phyloP scores from a whole-genome alignment of 2,113 vertebrate genomes.

The Anhinga anhinga region DNA sequence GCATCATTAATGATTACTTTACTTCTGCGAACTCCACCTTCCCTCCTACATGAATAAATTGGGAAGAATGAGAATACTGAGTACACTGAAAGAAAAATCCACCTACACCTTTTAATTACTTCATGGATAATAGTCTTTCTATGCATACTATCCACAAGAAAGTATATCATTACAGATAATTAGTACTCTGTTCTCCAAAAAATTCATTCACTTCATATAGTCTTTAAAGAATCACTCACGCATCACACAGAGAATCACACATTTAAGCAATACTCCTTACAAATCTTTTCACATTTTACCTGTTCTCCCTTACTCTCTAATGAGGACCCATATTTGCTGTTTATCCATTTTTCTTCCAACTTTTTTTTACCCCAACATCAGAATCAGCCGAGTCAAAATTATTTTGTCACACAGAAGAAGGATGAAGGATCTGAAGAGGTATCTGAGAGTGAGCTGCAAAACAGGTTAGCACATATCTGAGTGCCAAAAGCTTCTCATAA shows the following conservation, averaged over 20 bases:
- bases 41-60: not conserved
- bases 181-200: not conserved
- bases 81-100: not conserved
- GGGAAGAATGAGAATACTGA: not conserved
- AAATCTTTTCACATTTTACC: not conserved
- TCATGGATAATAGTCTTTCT: not conserved
- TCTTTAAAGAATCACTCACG: not conserved
- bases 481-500: not conserved
- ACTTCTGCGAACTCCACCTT: not conserved
- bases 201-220: not conserved
- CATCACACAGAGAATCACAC: not conserved
- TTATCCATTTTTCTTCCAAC: not conserved
- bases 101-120: not conserved
- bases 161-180: not conserved
- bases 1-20: not conserved
- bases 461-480: not conserved
- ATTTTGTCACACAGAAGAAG: not conserved
- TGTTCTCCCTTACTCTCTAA: not conserved
- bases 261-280: not conserved
- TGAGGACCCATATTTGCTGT: not conserved
- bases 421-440: not conserved
- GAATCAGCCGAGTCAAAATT: not conserved
- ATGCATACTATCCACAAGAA: not conserved
- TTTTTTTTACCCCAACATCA: not conserved
- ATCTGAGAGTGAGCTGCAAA: not conserved